phyloP scores from a whole-genome alignment of 1,140 invertebrate genomes.

The Dendroctonus valens region DNA sequence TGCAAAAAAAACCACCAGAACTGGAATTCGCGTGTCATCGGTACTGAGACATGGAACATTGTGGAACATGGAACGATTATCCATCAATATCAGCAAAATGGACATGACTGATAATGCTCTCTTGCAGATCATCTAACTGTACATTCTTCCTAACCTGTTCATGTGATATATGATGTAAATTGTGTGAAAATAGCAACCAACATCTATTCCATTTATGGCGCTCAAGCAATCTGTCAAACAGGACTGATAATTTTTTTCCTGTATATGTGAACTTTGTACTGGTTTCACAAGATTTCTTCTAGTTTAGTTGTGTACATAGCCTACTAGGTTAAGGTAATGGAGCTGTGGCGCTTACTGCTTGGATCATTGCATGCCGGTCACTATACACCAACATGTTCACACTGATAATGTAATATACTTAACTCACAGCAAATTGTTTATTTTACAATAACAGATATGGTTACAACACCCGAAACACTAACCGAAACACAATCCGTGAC shows the following conservation, averaged over 20 bases:
- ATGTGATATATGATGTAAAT: conserved; percentile 37
- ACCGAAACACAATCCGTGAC: conserved; percentile 49
- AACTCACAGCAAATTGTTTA: conserved; percentile 42
- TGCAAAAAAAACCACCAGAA: conserved; percentile 38
- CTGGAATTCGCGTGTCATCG: conserved; percentile 34
- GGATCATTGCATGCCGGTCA: conserved; percentile 34
- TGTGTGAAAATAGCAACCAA: conserved; percentile 46
- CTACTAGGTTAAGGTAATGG: conserved; percentile 11
- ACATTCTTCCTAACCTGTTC: conserved; percentile 41
- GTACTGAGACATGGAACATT: conserved; percentile 29
- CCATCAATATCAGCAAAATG: conserved; percentile 31
- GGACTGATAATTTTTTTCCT: conserved; percentile 38
- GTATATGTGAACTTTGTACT: conserved; percentile 35
- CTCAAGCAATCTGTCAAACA: conserved; percentile 39
- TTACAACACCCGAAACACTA: conserved; percentile 49
- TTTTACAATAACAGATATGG: conserved; percentile 50
- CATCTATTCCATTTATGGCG: conserved; percentile 16
- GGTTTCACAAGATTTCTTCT: conserved; percentile 31
- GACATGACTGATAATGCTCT: conserved; percentile 34
- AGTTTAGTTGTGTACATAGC: conserved; percentile 30
- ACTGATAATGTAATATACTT: conserved; percentile 34
- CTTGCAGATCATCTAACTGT: conserved; percentile 46
- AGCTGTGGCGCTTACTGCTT: conserved; percentile 31
- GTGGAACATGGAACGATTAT: conserved; percentile 3
- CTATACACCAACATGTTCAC: conserved; percentile 33